Conservation (phyloP, 2,888 invertebrate species). For the Corythucha ciliata region DNA sequence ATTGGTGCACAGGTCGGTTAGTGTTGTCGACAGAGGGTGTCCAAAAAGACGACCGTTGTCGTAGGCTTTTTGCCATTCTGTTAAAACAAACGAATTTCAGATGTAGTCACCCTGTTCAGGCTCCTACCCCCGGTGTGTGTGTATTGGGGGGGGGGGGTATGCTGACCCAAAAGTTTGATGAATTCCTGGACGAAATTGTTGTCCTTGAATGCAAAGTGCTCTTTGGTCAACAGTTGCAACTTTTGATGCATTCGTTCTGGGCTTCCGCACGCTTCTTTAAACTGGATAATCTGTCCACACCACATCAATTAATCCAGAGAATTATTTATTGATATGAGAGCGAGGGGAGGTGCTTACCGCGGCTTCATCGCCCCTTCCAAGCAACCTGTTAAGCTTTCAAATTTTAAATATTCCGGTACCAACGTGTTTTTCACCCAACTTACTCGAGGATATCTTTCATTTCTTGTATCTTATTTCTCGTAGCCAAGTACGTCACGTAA, state of each 20-base stretch:
- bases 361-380: constrained; percentile 57
- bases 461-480: constrained; percentile 56
- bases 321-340: background rate
- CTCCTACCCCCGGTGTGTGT: too few species aligned
- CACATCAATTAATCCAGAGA: too few species aligned
- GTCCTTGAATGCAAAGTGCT: constrained; percentile 46
- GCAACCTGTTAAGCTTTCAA: constrained; percentile 48
- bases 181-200: constrained; percentile 42
- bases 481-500: constrained; percentile 63
- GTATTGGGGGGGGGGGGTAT: background rate
- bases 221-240: constrained; percentile 44
- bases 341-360: constrained; percentile 47
- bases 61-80: constrained; percentile 51
- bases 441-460: constrained; percentile 65
- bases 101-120: background rate
- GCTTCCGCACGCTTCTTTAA: constrained; percentile 40
- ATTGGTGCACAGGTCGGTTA: constrained; percentile 37
- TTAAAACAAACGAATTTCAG: constrained; percentile 17
- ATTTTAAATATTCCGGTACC: background rate
- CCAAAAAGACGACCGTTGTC: constrained; percentile 37
- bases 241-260: constrained; percentile 44
- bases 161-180: constrained; percentile 46
- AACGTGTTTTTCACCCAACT: constrained; percentile 39
- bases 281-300: constrained; percentile 42
- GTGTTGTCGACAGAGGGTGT: constrained; percentile 13